These are phyloP conservation scores for Peromyscus californicus DNA, from an alignment of 2,113 vertebrate genomes.

Conservation along the genomic window DNA sequence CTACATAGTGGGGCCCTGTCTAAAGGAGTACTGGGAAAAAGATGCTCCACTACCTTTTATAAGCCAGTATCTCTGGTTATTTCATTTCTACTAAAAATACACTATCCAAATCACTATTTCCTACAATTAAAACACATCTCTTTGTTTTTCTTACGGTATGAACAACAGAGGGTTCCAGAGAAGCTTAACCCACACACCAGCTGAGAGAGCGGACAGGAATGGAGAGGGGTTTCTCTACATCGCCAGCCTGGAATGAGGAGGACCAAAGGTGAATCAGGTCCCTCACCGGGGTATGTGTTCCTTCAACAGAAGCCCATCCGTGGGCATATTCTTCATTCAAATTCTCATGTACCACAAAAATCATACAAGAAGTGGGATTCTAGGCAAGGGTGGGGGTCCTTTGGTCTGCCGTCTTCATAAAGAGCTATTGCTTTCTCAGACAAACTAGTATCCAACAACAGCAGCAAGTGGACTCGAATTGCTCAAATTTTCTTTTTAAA, in stretches of 20 bases:
- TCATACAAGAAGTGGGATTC: not conserved
- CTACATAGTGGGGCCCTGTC: not conserved
- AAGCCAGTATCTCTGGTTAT: not conserved
- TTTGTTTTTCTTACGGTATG: not conserved
- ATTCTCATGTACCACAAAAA: not conserved
- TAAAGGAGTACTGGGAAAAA: not conserved
- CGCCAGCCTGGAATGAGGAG: not conserved
- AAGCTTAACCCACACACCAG: not conserved
- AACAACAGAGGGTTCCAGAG: not conserved
- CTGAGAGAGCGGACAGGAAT: not conserved
- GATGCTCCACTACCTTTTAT: not conserved
- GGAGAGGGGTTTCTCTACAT: not conserved
- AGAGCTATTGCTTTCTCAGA: not conserved
- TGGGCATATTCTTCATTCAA: not conserved
- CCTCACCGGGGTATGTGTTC: not conserved
- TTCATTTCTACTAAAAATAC: constrained; percentile 22
- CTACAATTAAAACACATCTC: constrained; percentile 2
- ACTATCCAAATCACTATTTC: constrained; percentile 11
- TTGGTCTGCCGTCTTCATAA: not conserved
- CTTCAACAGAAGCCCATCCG: not conserved
- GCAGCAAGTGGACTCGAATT: not conserved
- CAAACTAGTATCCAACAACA: not conserved
- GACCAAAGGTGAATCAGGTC: not conserved
- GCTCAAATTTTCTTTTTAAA: not conserved
- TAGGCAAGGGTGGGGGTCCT: not conserved